Conservation (phyloP, 2,888 invertebrate genomes). For the Apodemia hepburni region DNA sequence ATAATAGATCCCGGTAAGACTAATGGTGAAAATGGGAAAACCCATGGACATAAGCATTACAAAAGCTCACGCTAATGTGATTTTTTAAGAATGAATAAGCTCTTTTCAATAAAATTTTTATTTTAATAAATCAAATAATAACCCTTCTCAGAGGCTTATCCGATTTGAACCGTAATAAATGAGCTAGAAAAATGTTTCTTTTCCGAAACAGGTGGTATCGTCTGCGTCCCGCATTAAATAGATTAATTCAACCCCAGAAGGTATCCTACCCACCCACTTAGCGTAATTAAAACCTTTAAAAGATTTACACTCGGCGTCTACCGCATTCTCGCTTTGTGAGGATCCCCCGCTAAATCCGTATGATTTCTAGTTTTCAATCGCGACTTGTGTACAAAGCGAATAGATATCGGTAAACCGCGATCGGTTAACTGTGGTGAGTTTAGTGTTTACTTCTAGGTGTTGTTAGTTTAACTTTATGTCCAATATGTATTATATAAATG, state of each 20-base stretch:
- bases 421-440: neutral
- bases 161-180: conserved; percentile 46
- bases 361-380: conserved; percentile 17
- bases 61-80: neutral
- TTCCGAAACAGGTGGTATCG: conserved; percentile 35
- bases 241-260: conserved; percentile 55
- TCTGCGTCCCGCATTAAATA: conserved; percentile 51
- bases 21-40: too few relatives aligned
- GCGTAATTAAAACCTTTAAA: conserved; percentile 71
- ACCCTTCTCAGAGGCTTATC: conserved; percentile 25
- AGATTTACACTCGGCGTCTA: conserved; percentile 52
- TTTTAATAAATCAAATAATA: neutral
- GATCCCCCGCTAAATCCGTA: conserved; percentile 25
- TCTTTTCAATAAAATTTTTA: too few relatives aligned
- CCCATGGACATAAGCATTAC: neutral
- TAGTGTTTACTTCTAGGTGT: neutral
- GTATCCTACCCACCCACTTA: conserved; percentile 48
- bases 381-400: neutral
- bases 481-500: too few relatives aligned
- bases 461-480: neutral
- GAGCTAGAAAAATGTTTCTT: conserved; percentile 42
- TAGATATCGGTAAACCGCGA: neutral
- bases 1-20: too few relatives aligned
- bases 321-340: conserved; percentile 46
- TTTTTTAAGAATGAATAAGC: too few relatives aligned